Evolutionary conservation across 2,113 vertebrate species (phyloP), one percentile per base, ranked within the genome.

Genomic region (Gnathonemus echidnorhynchus): DNA sequence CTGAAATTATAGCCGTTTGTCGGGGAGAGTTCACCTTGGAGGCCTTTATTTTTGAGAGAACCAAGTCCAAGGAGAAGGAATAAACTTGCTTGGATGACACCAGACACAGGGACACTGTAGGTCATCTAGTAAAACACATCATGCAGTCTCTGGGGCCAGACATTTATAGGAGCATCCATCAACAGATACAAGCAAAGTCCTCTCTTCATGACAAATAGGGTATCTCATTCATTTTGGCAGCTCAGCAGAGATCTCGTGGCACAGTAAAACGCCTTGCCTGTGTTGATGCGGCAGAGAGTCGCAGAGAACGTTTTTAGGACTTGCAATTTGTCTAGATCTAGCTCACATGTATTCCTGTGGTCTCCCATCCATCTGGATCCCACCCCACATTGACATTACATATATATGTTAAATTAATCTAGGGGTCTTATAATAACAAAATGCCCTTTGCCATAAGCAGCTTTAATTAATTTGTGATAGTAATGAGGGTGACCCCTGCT

Each of bases 391-490:
- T 87, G 50, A 56, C 86, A 53, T 87, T 53, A 56, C 50, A 87
- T 35, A 53, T 53, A 52, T 87, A 87, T 19, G 86, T 56, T 52
- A 24, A 53, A 87, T 87, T 53, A 87, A 87, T 87, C 31, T 50
- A 31, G 86, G 15, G 86, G n/a, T 87, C 50, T 53, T 35, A 53
- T 87, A 87, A 35, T 87, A 87, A 87, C 31, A 50, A 24, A 87
- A 56, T 53, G 27, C 50, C 86, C 49, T 52, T 13, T 87, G 86
- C 49, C 86, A 87, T 53, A 35, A 53, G 86, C n/a, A 49, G 6
- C 27, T n/a, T 52, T 87, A 87, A 53, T 87, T 52, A 87, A 87
- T 87, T 87, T 87, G 50, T 8, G 17, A 56, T 53, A 53, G 86
- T 53, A 53, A 87, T 56, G 86, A 87, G 49, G 50, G 86, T 27